Evolutionary conservation across 2,888 invertebrate species (phyloP).

Genomic region (Limnephilus auricula): DNA sequence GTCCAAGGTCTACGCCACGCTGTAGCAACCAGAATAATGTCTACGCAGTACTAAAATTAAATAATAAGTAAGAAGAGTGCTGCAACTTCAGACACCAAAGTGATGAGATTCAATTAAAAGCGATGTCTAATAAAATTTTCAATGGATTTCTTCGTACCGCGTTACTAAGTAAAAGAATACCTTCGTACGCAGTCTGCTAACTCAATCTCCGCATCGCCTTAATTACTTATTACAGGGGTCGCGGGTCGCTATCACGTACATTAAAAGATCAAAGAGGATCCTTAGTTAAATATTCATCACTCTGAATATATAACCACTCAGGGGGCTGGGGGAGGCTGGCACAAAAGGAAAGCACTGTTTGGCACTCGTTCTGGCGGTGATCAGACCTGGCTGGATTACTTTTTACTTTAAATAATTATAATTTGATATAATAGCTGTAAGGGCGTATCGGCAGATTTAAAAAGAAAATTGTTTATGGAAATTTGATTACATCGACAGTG

Average conservation of each 20-base stretch:
- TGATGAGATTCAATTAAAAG: constrained; percentile 24
- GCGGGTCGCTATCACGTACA: constrained; percentile 64
- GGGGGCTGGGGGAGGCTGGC: neutral
- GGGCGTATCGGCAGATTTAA: neutral
- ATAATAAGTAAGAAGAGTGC: neutral
- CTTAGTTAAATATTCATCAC: constrained; percentile 64
- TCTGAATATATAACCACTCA: constrained; percentile 49
- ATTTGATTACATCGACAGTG: neutral
- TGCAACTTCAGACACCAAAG: neutral
- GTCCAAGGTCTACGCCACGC: neutral
- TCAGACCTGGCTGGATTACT: neutral
- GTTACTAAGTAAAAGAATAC: constrained; percentile 54
- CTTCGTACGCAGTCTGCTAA: constrained; percentile 43
- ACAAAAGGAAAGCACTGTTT: neutral
- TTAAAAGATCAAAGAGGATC: constrained; percentile 66
- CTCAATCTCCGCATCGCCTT: constrained; percentile 60
- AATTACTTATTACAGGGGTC: constrained; percentile 64
- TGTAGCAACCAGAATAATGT: neutral
- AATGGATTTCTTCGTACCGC: constrained; percentile 50
- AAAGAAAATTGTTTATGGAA: neutral
- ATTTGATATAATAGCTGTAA: neutral
- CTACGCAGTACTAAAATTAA: neutral
- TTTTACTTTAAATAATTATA: neutral
- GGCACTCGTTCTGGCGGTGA: neutral
- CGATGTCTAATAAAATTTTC: constrained; percentile 36